Conservation (phyloP, 2,888 invertebrate species). For the Hermodice carunculata region DNA sequence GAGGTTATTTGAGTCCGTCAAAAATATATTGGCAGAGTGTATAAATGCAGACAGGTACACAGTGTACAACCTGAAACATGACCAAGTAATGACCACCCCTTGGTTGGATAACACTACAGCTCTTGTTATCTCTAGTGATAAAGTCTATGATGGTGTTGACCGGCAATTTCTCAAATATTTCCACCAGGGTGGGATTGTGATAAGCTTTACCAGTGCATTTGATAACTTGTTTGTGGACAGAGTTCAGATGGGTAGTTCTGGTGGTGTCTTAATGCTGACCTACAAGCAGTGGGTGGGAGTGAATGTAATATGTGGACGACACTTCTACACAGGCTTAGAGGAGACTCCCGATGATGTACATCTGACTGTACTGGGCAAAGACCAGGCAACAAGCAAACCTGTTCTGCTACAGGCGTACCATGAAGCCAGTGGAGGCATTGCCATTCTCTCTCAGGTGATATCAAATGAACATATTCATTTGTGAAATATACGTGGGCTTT, state of each 20-base stretch:
- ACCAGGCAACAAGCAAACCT: slow-evolving; percentile 19
- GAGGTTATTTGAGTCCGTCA: slow-evolving; percentile 54
- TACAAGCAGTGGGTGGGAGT: slow-evolving; percentile 48
- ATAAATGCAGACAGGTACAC: slow-evolving; percentile 58
- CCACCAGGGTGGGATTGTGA: slow-evolving; percentile 42
- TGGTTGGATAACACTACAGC: slow-evolving; percentile 63
- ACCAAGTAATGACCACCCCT: slow-evolving; percentile 52
- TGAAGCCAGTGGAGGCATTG: slow-evolving; percentile 31
- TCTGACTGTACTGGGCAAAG: slow-evolving; percentile 28
- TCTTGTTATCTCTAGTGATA: slow-evolving; percentile 55
- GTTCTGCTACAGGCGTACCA: slow-evolving; percentile 35
- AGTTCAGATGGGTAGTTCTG: not conserved
- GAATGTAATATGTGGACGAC: slow-evolving; percentile 46
- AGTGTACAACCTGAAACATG: slow-evolving; percentile 62
- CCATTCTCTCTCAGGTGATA: slow-evolving; percentile 40
- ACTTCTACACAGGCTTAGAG: slow-evolving; percentile 37
- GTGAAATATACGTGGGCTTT: not conserved
- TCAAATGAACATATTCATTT: too few species aligned
- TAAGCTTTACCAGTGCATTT: slow-evolving; percentile 36
- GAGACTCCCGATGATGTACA: slow-evolving; percentile 21
- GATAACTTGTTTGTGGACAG: slow-evolving; percentile 32
- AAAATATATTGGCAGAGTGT: slow-evolving; percentile 47
- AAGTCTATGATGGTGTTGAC: slow-evolving; percentile 50
- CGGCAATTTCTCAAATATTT: slow-evolving; percentile 52
- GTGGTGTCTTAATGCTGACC: slow-evolving; percentile 42